Conservation (phyloP, 2,113 vertebrate genomes). For the Shinisaurus crocodilurus region DNA sequence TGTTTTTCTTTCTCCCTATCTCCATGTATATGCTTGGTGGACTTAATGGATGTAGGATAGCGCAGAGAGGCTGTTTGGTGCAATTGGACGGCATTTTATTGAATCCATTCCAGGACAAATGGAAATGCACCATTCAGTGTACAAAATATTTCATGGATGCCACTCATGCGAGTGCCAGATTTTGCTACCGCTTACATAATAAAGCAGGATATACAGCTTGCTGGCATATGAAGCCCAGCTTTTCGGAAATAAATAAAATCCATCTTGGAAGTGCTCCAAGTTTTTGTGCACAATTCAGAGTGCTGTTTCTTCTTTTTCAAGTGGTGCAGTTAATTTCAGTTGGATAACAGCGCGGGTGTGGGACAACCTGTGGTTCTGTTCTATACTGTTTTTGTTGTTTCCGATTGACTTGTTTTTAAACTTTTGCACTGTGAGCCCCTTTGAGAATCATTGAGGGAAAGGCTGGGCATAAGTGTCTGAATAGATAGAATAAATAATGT, state of each 20-base stretch:
- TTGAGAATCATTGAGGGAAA: not conserved
- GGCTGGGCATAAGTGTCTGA: not conserved
- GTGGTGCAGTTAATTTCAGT: not conserved
- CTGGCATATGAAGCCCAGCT: not conserved
- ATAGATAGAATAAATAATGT: not conserved
- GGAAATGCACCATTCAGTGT: not conserved
- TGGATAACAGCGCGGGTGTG: not conserved
- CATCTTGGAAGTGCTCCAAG: not conserved
- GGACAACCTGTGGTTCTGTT: not conserved
- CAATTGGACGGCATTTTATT: not conserved
- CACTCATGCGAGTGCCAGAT: not conserved
- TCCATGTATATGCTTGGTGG: not conserved
- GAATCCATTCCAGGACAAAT: not conserved
- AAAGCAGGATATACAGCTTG: not conserved
- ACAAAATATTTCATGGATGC: not conserved
- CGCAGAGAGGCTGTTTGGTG: not conserved
- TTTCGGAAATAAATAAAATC: not conserved
- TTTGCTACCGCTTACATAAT: not conserved
- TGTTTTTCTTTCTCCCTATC: not conserved
- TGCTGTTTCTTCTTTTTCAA: not conserved
- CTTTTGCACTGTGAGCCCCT: not conserved
- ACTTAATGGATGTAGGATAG: not conserved
- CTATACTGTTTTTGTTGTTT: not conserved
- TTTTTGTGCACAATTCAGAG: not conserved
- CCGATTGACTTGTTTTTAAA: not conserved